Base-by-base conservation (phyloP, 2,797 vertebrate genomes). In the Chaunax sp. region DNA sequence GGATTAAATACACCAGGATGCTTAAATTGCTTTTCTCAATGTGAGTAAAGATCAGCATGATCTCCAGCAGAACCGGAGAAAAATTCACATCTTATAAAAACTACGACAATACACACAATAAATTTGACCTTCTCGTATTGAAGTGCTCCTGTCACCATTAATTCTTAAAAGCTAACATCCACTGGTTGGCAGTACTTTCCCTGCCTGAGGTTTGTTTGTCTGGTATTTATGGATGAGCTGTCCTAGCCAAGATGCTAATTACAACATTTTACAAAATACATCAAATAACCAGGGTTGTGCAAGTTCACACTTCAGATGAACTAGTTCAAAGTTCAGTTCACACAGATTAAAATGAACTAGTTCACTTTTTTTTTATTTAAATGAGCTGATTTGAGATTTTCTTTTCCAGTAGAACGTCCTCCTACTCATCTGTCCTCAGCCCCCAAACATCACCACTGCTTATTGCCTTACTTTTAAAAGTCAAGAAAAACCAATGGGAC, bases 91-190 rank as follows among this genome's bases (percentile, higher is more conserved):
- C 38, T 46, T 41, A 72, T 13, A 57, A 9, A 30, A 6, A 9
- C 28, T 30, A 30, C 28, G 30, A 73, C 51, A 60, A 64, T 64
- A 64, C 44, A 44, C 26, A 56, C 51, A 62, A 57, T 62, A 22
- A 37, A 49, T 69, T 60, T 65, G 35, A 66, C 66, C 59, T 44
- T 23, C 56, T 77, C 40, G 10, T 37, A 47, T 59, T 18, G 50
- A 16, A 74, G 45, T 52, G 7, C 40, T 14, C 28, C 11, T 23
- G 44, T 57, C 62, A 46, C 19, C 25, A 33, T 30, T 23, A 18
- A 35, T 53, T 71, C 23, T 75, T 43, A 54, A 46, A 58, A 57
- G 45, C 57, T 47, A 67, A 67, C 30, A 63, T 57, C 54, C 41
- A 22, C 15, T 41, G 37, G 47, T 56, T 51, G 54, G 54, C 26